Percentiles rank a stretch among this genome's conserved stretches.
These are phyloP conservation scores for Sceloporus tristichus DNA, from an alignment of 2,113 vertebrate genomes.

Conservation along the genomic window DNA sequence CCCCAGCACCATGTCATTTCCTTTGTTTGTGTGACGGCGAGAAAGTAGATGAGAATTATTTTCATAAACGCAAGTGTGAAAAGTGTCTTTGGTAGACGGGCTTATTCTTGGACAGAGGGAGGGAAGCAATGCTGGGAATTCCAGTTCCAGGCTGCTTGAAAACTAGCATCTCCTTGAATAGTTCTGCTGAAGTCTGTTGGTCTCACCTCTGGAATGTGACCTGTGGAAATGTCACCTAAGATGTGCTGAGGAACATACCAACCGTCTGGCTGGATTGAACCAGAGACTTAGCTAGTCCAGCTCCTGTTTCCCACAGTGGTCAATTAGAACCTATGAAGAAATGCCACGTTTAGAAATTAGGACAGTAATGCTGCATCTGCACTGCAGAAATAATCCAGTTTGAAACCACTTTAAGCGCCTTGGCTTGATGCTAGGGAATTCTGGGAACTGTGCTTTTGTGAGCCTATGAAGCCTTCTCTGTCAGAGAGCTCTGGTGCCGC, in stretches of 20 bases:
- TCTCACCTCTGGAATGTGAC: neutral
- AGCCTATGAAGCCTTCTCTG: too few relatives aligned
- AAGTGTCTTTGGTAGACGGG: neutral
- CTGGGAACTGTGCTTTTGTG: too few relatives aligned
- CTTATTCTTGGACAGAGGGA: too few relatives aligned
- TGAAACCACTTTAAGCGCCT: too few relatives aligned
- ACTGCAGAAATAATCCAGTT: too few relatives aligned
- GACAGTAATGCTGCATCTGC: too few relatives aligned
- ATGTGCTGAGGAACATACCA: too few relatives aligned
- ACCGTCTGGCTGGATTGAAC: neutral
- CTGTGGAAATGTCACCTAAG: neutral
- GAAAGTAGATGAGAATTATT: neutral
- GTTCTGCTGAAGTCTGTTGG: too few relatives aligned
- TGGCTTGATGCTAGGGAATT: too few relatives aligned
- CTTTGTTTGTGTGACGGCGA: conserved; percentile 53
- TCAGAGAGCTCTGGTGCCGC: too few relatives aligned
- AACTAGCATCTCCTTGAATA: neutral
- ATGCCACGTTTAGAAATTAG: neutral
- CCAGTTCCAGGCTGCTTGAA: neutral
- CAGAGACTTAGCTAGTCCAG: neutral
- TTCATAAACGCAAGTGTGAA: neutral
- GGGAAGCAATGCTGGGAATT: neutral
- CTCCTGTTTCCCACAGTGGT: neutral
- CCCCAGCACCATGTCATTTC: conserved; percentile 20
- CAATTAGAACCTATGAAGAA: neutral